These are phyloP conservation scores for Catharus minimus DNA, from an alignment of 2,113 vertebrate genomes.

Conservation along the genomic window DNA sequence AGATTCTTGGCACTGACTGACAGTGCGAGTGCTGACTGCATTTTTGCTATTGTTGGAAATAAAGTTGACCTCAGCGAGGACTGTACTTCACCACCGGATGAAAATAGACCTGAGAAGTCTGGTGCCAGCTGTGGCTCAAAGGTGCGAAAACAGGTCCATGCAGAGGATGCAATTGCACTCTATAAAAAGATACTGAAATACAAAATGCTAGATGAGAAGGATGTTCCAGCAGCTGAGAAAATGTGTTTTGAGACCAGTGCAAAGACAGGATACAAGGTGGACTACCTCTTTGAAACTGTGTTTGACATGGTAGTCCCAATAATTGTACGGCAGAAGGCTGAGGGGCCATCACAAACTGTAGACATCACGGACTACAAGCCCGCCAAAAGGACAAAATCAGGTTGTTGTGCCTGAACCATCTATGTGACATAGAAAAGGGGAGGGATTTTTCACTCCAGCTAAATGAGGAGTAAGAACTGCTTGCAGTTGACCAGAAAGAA, in stretches of 20 bases:
- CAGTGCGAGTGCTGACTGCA: slow-evolving; percentile 88
- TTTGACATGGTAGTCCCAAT: slow-evolving; percentile 90
- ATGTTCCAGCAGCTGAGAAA: slow-evolving; percentile 82
- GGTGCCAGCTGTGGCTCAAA: slow-evolving; percentile 43
- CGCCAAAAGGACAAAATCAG: slow-evolving; percentile 55
- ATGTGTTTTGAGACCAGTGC: slow-evolving; percentile 98
- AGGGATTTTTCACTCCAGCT: background rate
- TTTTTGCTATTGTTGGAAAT: slow-evolving; percentile 93
- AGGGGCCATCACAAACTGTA: slow-evolving; percentile 81
- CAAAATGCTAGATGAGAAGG: slow-evolving; percentile 86
- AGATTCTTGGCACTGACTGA: slow-evolving; percentile 93
- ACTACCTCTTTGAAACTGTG: slow-evolving; percentile 88
- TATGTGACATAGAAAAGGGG: accelerated
- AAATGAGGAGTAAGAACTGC: background rate
- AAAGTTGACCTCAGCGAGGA: slow-evolving; percentile 88
- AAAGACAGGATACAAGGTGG: slow-evolving; percentile 92
- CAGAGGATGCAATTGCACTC: slow-evolving; percentile 83
- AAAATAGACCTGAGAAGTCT: background rate
- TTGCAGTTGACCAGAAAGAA: background rate
- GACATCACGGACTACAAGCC: slow-evolving; percentile 79
- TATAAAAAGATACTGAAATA: slow-evolving; percentile 90
- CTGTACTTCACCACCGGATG: slow-evolving; percentile 12
- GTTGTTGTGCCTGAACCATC: slow-evolving; percentile 72
- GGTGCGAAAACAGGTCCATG: slow-evolving; percentile 78
- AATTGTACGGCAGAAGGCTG: slow-evolving; percentile 82